These are phyloP conservation scores for Dryobota labecula DNA, from an alignment of 2,888 invertebrate genomes.

Conservation along the genomic window DNA sequence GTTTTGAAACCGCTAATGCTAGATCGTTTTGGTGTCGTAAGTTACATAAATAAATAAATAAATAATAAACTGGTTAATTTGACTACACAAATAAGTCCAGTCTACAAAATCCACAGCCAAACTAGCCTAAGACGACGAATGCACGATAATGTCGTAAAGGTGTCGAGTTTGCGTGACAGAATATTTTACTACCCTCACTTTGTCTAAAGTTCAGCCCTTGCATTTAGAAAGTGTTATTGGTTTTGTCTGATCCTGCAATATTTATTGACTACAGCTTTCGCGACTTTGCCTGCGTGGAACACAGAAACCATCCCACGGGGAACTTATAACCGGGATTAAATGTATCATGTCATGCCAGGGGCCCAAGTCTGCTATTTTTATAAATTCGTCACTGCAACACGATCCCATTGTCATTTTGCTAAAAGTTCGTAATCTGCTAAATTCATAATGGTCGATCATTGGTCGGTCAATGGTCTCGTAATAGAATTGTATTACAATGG, in stretches of 20 bases:
- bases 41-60: no score
- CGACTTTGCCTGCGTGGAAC: neutral
- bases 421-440: no score
- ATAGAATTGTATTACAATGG: no score
- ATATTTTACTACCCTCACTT: constrained; percentile 10
- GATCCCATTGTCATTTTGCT: no score
- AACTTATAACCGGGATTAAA: neutral
- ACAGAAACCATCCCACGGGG: neutral
- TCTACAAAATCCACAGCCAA: neutral
- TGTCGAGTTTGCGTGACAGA: constrained; percentile 36
- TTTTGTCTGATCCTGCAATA: neutral
- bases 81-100: neutral
- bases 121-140: neutral
- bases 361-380: no score
- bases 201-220: constrained; percentile 17
- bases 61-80: neutral
- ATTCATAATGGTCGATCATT: no score
- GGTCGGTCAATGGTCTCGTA: no score
- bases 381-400: no score
- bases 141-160: constrained; percentile 19
- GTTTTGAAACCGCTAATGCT: no score
- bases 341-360: no score
- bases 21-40: no score
- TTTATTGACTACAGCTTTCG: neutral
- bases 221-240: constrained; percentile 20